Conservation (phyloP, 2,113 vertebrate species). For the Mesoclemmys tuberculata region DNA sequence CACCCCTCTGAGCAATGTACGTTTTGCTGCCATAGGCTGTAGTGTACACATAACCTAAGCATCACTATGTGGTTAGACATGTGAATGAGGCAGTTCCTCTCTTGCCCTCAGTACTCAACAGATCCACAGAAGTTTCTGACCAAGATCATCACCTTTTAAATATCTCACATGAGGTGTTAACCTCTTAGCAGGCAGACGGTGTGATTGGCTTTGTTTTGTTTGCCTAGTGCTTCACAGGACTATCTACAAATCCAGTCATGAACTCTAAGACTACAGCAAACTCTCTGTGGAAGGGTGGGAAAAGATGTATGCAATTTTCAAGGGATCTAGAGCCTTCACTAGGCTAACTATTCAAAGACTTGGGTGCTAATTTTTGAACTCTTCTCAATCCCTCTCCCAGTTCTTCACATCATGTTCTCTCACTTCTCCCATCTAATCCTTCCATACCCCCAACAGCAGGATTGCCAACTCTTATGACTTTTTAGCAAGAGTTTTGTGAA, state of each 20-base stretch:
- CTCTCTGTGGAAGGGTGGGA: background rate
- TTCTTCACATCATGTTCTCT: background rate
- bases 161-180: background rate
- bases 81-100: background rate
- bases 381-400: background rate
- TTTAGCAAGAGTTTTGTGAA: too few species aligned
- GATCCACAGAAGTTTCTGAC: background rate
- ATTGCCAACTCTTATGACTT: too few species aligned
- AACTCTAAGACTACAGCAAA: background rate
- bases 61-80: constrained; percentile 19
- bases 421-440: background rate
- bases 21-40: too few species aligned
- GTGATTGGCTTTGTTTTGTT: background rate
- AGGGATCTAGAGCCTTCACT: background rate
- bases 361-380: background rate
- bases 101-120: background rate
- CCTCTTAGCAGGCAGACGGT: background rate
- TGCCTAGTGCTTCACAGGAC: background rate
- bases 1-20: too few species aligned
- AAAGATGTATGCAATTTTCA: background rate
- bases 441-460: background rate
- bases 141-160: background rate
- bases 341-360: background rate
- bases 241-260: background rate
- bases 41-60: background rate